Evolutionary conservation across 2,797 vertebrate species (phyloP), one percentile per base, ranked within the genome.

Genomic region (Falco berigora): DNA sequence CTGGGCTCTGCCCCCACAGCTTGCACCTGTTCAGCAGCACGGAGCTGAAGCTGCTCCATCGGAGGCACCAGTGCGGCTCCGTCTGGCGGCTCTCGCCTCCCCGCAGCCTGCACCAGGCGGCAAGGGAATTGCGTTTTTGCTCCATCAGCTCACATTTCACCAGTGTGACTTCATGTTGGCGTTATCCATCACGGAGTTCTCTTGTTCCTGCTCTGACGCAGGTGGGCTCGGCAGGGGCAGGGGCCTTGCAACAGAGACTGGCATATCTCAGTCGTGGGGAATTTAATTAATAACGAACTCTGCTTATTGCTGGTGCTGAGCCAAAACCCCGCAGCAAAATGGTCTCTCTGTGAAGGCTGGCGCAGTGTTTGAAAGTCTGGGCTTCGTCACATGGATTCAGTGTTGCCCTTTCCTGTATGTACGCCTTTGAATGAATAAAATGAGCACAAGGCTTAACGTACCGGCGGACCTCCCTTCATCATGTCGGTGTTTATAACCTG

Each of bases 31-130:
- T 47, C 49, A 32, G 59, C 68, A 62, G 3, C 47, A 4, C 0
- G 0, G 52, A 36, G 66, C 44, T 78, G 62, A 63, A 13, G 4
- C 5, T 8, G 73, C 82, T 58, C 1, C 0, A 23, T 14, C 4
- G 11, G 61, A 50, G 46, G 77, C 38, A 38, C 50, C 2, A 5
- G 22, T 2, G 20, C 1, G 4, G 72, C 80, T 84, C 64, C 1
- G 1, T 34, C 73, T 62, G 81, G 36, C 28, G 58, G 58, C 71
- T 75, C 59, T 25, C 4, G 2, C 30, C 38, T 32, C 53, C 42
- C 56, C 75, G 0, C 67, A 32, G 62, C 36, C 71, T 14, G 25
- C 9, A 10, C 24, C 59, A 44, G 74, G 67, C 59, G 9, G 34
- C 4, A 25, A 8, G 32, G 8, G 6, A 64, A 15, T 14, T 25